Evolutionary conservation across 2,797 vertebrate species (phyloP).

Genomic region (Diplodus sargus): DNA sequence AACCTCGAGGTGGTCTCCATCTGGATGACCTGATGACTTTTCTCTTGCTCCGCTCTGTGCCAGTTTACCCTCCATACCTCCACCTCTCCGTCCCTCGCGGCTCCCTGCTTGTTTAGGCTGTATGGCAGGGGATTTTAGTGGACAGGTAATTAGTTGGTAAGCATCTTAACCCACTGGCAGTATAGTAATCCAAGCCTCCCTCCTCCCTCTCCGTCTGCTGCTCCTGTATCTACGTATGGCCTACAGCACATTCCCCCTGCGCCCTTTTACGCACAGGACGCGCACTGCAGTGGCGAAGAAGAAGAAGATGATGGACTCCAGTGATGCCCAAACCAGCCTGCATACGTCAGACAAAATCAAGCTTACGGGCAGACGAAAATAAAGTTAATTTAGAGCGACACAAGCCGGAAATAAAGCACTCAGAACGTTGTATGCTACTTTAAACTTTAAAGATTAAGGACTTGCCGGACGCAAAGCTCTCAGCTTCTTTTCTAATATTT

Average conservation of each 20-base stretch:
- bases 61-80: constrained; percentile 27
- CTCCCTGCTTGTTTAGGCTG: constrained; percentile 67
- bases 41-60: constrained; percentile 15
- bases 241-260: constrained; percentile 58
- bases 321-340: not conserved
- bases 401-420: not conserved
- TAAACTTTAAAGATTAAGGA: not conserved
- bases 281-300: constrained; percentile 22
- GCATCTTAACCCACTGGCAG: constrained; percentile 83
- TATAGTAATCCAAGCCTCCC: constrained; percentile 79
- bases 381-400: not conserved
- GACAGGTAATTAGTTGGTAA: constrained; percentile 84
- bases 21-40: not conserved
- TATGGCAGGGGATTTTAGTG: constrained; percentile 74
- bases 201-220: constrained; percentile 68
- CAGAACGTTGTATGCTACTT: not conserved
- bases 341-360: not conserved
- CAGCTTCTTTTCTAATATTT: not conserved
- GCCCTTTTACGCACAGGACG: constrained; percentile 67
- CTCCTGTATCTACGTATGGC: constrained; percentile 35
- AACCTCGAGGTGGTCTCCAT: not conserved
- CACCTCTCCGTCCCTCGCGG: constrained; percentile 35
- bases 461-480: not conserved
- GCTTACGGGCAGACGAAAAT: not conserved
- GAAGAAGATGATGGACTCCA: not conserved